phyloP scores from a whole-genome alignment of 2,113 vertebrate genomes.

The Platichthys flesus region DNA sequence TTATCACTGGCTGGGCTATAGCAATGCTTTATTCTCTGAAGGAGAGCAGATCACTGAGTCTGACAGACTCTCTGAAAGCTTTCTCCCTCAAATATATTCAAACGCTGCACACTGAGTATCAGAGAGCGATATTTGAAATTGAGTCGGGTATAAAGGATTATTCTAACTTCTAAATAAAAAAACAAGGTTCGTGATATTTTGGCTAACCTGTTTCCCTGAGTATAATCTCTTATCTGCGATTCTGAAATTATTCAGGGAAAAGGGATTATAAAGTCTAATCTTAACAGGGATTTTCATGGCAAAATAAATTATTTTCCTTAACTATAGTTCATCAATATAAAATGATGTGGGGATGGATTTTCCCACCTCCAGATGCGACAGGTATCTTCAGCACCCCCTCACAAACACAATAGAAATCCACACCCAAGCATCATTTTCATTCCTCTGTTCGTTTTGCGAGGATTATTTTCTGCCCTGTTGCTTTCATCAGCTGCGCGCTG shows the following conservation, averaged over 20 bases:
- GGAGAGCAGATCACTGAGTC: no score
- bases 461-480: conserved; percentile 49
- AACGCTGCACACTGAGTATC: conserved; percentile 40
- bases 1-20: no score
- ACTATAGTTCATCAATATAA: conserved; percentile 51
- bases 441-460: conserved; percentile 16
- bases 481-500: conserved; percentile 27
- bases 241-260: conserved; percentile 67
- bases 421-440: background rate
- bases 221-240: conserved; percentile 63
- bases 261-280: conserved; percentile 72
- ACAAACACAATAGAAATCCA: conserved; percentile 23
- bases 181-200: conserved; percentile 34
- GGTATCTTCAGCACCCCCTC: conserved; percentile 32
- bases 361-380: conserved; percentile 38
- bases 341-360: conserved; percentile 55
- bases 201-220: conserved; percentile 51
- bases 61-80: conserved; percentile 11
- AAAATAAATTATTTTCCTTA: conserved; percentile 54
- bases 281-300: conserved; percentile 63
- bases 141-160: conserved; percentile 60
- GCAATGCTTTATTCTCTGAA: background rate
- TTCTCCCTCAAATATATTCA: conserved; percentile 25
- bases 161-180: conserved; percentile 26
- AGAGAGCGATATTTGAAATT: conserved; percentile 56